Conservation (phyloP, 2,113 vertebrate species). For the Todiramphus chloris region DNA sequence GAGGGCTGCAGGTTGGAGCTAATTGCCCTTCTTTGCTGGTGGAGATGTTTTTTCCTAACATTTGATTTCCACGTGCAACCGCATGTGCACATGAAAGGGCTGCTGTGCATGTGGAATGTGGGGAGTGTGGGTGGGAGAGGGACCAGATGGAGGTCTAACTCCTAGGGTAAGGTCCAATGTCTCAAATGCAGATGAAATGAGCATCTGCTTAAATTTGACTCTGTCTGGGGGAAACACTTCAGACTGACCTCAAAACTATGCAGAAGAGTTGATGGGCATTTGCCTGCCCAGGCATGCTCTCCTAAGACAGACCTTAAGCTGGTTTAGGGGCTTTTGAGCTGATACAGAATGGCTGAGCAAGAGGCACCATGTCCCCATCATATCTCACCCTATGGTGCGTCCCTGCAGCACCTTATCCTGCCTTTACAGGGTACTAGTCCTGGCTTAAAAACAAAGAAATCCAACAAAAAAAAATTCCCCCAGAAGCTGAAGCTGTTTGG, state of each 20-base stretch:
- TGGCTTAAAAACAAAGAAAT: background rate
- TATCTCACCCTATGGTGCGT: background rate
- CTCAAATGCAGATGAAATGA: background rate
- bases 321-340: background rate
- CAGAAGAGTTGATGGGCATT: background rate
- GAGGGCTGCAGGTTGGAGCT: too few species aligned
- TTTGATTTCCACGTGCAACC: background rate
- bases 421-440: background rate
- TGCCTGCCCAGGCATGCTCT: background rate
- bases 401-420: background rate
- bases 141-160: background rate
- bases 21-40: background rate
- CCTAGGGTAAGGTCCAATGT: background rate
- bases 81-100: background rate
- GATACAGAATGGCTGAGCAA: background rate
- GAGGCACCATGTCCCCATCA: background rate
- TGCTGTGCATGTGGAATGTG: rapidly evolving
- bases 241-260: background rate
- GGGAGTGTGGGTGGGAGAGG: background rate
- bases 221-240: background rate
- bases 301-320: background rate
- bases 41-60: background rate
- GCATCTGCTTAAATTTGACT: background rate
- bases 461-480: too few species aligned
- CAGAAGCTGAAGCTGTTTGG: background rate